Evolutionary conservation across 2,888 invertebrate genomes (phyloP).

Genomic region (Caenorhabditis becei): DNA sequence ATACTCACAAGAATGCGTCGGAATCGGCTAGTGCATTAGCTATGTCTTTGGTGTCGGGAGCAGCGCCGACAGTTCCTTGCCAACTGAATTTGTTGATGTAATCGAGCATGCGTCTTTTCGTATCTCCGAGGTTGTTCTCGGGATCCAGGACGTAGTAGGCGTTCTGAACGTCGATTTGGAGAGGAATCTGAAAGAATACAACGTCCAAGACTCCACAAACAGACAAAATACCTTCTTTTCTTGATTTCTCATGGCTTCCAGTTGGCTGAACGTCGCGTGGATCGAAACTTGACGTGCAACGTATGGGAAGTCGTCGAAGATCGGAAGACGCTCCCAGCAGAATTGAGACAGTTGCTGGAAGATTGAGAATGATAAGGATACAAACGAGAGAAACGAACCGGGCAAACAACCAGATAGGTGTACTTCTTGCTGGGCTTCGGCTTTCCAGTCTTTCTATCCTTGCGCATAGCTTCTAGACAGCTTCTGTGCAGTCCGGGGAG

Average conservation of each 20-base stretch:
- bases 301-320: conserved; percentile 68
- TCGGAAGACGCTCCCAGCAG: conserved; percentile 74
- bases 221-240: conserved; percentile 32
- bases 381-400: conserved; percentile 3
- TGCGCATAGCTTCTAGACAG: background rate
- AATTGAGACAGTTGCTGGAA: conserved; percentile 58
- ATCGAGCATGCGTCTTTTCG: conserved; percentile 70
- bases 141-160: conserved; percentile 78
- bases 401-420: conserved; percentile 50
- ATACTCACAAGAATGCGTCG: conserved; percentile 74
- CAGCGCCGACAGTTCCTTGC: conserved; percentile 69
- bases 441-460: background rate
- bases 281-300: conserved; percentile 74
- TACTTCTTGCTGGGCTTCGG: conserved; percentile 33
- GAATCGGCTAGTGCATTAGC: conserved; percentile 63
- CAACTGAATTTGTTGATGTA: conserved; percentile 71
- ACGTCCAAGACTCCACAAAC: no score
- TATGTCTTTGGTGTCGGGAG: conserved; percentile 63
- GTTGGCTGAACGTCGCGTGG: conserved; percentile 64
- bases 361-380: background rate
- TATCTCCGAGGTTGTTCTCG: conserved; percentile 74
- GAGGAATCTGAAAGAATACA: conserved; percentile 64
- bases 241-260: conserved; percentile 37
- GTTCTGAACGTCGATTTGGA: conserved; percentile 70
- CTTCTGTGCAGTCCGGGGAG: background rate